phyloP scores from a whole-genome alignment of 2,888 invertebrate genomes.

The Drosophila eohydei region DNA sequence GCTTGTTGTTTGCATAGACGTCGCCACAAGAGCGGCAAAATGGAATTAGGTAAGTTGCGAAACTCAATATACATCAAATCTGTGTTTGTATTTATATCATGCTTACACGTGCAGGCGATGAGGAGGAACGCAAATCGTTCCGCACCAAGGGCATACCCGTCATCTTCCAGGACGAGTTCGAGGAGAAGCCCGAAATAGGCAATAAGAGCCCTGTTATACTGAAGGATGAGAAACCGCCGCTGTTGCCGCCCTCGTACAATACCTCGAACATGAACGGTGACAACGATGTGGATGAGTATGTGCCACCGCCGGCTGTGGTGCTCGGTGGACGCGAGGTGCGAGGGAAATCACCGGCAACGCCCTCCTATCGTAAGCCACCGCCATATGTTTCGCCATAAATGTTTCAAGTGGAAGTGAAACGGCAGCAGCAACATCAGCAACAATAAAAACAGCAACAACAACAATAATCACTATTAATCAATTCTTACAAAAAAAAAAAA shows the following conservation, averaged over 20 bases:
- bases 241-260: constrained; percentile 90
- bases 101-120: constrained; percentile 86
- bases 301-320: constrained; percentile 93
- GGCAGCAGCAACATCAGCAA: constrained; percentile 37
- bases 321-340: constrained; percentile 88
- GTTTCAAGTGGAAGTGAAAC: constrained; percentile 40
- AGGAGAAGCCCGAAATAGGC: constrained; percentile 95
- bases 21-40: constrained; percentile 92
- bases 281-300: constrained; percentile 91
- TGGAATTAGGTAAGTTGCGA: constrained; percentile 87
- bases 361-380: constrained; percentile 97
- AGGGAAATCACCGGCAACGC: constrained; percentile 92
- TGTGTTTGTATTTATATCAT: neutral
- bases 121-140: constrained; percentile 93
- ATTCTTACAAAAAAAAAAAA: constrained; percentile 12
- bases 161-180: constrained; percentile 98
- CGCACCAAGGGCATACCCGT: constrained; percentile 95
- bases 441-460: constrained; percentile 51
- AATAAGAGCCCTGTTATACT: constrained; percentile 97
- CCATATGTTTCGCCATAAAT: constrained; percentile 98
- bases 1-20: constrained; percentile 95
- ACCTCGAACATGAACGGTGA: constrained; percentile 85
- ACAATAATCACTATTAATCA: constrained; percentile 49
- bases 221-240: constrained; percentile 97
- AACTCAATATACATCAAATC: neutral